phyloP scores from a whole-genome alignment of 2,888 invertebrate species.

The Drosophila mettleri region DNA sequence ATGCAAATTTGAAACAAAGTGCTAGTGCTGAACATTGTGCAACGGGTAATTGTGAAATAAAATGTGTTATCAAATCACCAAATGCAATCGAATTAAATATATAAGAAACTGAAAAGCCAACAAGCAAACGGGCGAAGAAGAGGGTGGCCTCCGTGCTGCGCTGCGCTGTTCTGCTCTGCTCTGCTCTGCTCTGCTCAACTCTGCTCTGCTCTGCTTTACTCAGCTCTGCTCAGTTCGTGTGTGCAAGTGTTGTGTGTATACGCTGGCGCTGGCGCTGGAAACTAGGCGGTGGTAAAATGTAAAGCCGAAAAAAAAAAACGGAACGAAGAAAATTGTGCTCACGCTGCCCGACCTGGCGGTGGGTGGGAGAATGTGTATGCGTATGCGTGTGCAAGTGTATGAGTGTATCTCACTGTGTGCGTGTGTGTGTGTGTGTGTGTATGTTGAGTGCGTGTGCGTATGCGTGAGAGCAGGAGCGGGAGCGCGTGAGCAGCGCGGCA shows the following conservation, averaged over 20 bases:
- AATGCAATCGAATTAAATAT: slow-evolving; percentile 13
- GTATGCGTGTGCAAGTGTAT: slow-evolving; percentile 41
- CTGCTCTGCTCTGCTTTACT: slow-evolving; percentile 44
- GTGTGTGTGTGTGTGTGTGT: slow-evolving; percentile 33
- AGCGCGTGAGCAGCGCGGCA: slow-evolving; percentile 49
- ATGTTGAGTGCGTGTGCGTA: slow-evolving; percentile 48
- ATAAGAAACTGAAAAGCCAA: slow-evolving; percentile 43
- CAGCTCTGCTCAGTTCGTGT: slow-evolving; percentile 58
- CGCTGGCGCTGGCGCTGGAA: slow-evolving; percentile 76
- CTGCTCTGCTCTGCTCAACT: slow-evolving; percentile 30
- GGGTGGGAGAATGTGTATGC: slow-evolving; percentile 50
- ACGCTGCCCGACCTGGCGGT: slow-evolving; percentile 53
- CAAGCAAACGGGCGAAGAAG: slow-evolving; percentile 44
- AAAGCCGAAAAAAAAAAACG: slow-evolving; percentile 62
- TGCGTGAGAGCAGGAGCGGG: slow-evolving; percentile 34
- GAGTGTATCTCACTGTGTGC: no score
- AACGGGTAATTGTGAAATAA: slow-evolving; percentile 51
- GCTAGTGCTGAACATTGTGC: slow-evolving; percentile 47
- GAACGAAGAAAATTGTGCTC: slow-evolving; percentile 65
- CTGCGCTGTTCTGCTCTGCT: slow-evolving; percentile 36
- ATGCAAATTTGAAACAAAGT: slow-evolving; percentile 49
- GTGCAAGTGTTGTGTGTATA: slow-evolving; percentile 74
- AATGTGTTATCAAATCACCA: slow-evolving; percentile 20
- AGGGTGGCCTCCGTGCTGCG: slow-evolving; percentile 53
- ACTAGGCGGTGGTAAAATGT: slow-evolving; percentile 76